Evolutionary conservation across 2,113 vertebrate genomes (phyloP).

Genomic region (Peromyscus leucopus): DNA sequence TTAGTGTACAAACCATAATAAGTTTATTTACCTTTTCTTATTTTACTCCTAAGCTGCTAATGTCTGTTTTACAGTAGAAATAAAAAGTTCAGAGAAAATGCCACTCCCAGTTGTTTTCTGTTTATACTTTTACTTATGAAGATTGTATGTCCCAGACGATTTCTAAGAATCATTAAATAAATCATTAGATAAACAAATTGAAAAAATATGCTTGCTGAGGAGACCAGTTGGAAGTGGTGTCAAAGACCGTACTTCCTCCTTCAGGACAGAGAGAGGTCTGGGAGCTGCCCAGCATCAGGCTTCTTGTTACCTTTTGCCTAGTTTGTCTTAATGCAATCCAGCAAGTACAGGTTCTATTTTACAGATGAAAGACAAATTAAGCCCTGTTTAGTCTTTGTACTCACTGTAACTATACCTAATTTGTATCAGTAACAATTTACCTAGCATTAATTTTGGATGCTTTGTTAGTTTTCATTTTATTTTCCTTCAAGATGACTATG

Average conservation of each 20-base stretch:
- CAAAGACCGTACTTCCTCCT: fast-evolving
- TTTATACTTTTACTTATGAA: not conserved
- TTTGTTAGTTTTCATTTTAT: not conserved
- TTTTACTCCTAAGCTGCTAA: not conserved
- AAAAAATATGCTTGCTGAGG: not conserved
- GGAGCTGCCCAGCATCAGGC: fast-evolving
- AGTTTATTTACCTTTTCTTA: not conserved
- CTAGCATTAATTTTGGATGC: not conserved
- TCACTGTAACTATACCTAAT: not conserved
- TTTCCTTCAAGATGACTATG: not conserved
- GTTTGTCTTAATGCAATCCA: fast-evolving
- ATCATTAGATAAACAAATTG: not conserved
- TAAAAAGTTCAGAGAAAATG: not conserved
- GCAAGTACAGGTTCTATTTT: not conserved
- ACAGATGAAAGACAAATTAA: fast-evolving
- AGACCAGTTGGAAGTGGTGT: not conserved
- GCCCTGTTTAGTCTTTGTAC: fast-evolving
- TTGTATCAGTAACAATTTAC: not conserved
- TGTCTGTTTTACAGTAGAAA: no score
- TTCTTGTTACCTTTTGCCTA: not conserved
- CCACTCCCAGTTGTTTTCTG: not conserved
- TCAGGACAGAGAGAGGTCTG: not conserved
- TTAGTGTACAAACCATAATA: fast-evolving
- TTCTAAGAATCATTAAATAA: not conserved
- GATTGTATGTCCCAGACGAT: not conserved